Base-by-base conservation (phyloP, 2,113 vertebrate species). In the Puffinus mauretanicus region DNA sequence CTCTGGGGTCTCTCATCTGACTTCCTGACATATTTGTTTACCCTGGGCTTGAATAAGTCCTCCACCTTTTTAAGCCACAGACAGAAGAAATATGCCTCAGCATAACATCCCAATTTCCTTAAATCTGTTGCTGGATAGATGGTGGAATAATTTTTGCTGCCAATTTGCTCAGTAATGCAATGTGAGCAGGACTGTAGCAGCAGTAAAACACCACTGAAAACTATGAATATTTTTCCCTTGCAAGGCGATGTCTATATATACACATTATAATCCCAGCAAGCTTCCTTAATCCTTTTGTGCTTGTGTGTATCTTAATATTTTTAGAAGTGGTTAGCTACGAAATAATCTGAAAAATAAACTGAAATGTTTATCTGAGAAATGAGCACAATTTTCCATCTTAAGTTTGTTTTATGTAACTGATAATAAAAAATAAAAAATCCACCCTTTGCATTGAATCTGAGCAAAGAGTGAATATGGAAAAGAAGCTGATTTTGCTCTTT, bases 11-110 rank as follows among this genome's bases (percentile, higher is more conserved):
- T 95, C 62, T 89, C 75, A 49, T 94, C 64, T 94, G 87, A 91
- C 75, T 97, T 96, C 88, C 81, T 92, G 75, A 81, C 30, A 10
- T 79, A 30, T 92, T 95, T 96, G 34, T 92, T 95, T 90, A 89
- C 86, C 42, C 66, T 91, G 32, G 66, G 54, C 32, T 91, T 88
- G 82, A 90, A 21, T 73, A 94, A 93, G 13, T 64, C n/a, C 60
- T 91, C 44, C 55, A 47, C 26, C 47, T 87, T 93, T 75, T 71
- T 65, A 89, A 94, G 47, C 38, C 34, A 81, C 29, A 81, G 57
- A 46, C 18, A 77, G 75, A 76, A 81, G 93, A 90, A 60, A 27
- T 30, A 29, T 12, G 16, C 66, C 64, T 89, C 38, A 40, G 22
- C 51, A 21, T 47, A 87, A 62, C 64, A 54, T 52, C 62, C 90